phyloP scores from a whole-genome alignment of 92 coral and sea anemone genomes.

The Metridium senile region DNA sequence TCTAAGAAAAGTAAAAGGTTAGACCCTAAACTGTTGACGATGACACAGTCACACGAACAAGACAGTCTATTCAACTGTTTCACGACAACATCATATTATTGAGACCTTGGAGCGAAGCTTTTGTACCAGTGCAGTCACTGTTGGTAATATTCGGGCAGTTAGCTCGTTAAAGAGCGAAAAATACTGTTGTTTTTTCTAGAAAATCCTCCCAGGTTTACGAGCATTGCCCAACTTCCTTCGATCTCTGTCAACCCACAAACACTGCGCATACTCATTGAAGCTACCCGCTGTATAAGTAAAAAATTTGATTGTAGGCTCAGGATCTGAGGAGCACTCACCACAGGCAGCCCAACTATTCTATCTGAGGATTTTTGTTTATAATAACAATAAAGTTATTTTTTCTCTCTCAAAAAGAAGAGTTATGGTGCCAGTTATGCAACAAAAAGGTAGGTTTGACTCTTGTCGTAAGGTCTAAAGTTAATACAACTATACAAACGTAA shows the following conservation, averaged over 20 bases:
- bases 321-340: too few relatives aligned
- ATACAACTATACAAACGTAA: too few relatives aligned
- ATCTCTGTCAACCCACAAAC: constrained; percentile 54
- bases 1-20: constrained; percentile 22
- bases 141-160: constrained; percentile 1
- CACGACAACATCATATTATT: not conserved
- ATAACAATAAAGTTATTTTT: too few relatives aligned
- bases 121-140: not conserved
- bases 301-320: constrained; percentile 16
- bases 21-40: not conserved
- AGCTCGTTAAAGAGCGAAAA: not conserved
- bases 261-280: constrained; percentile 52
- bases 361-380: too few relatives aligned
- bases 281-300: constrained; percentile 16
- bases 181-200: constrained; percentile 16
- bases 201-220: constrained; percentile 43
- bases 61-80: not conserved
- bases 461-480: too few relatives aligned
- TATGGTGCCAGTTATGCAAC: too few relatives aligned
- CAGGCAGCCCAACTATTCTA: too few relatives aligned
- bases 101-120: constrained; percentile 1
- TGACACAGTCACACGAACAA: constrained; percentile 10
- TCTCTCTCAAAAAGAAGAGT: too few relatives aligned
- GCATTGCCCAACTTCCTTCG: constrained; percentile 80
- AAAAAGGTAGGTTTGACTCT: too few relatives aligned